Base-by-base conservation (phyloP, 2,888 invertebrate species). In the Yponomeuta plumbellus region DNA sequence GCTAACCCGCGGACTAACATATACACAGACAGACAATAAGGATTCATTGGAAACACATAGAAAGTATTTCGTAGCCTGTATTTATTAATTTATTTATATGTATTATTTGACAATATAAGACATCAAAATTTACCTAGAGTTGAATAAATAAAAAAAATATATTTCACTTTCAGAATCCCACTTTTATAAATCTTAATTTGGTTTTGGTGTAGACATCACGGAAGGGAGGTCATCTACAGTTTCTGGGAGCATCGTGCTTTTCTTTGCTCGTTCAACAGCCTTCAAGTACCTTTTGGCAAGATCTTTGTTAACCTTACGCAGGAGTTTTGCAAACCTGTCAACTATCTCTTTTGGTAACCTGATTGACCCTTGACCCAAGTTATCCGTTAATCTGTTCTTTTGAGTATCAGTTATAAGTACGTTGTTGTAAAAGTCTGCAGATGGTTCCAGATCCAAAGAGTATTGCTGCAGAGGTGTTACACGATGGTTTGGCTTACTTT, bases 401-500 rank as follows among this genome's bases (percentile, higher is more conserved):
- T 62, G 62, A 20, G 34, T 40, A 1, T 34, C 21, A 20, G n/a
- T 17, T 8, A 34, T 34, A 20, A 62, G 20, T 8, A 62, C 62
- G 4, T 20, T n/a, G 21, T 62, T 62, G 11, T 62, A 62, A 34
- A 62, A 62, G 17, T 21, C 8, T 20, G 17, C 11, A 3, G 20
- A 17, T 34, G 17, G 20, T 17, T 34, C 21, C 8, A 62, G 13
- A 34, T 62, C 34, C 5, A 34, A 26, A 11, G 39, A 11, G 17
- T 10, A 13, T 20, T 21, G 5, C n/a, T 11, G n/a, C 1, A 17
- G 13, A 34, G 21, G 17, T 3, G 34, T n/a, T 26, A 21, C 11
- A 39, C 39, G 17, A 4, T 10, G 17, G 10, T 75, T 76, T 0
- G 84, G 83, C 8, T 70, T 71, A 58, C 69, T 76, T 21, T 78